Evolutionary conservation across 1,140 invertebrate species (phyloP).

Genomic region (Nilaparvata lugens): DNA sequence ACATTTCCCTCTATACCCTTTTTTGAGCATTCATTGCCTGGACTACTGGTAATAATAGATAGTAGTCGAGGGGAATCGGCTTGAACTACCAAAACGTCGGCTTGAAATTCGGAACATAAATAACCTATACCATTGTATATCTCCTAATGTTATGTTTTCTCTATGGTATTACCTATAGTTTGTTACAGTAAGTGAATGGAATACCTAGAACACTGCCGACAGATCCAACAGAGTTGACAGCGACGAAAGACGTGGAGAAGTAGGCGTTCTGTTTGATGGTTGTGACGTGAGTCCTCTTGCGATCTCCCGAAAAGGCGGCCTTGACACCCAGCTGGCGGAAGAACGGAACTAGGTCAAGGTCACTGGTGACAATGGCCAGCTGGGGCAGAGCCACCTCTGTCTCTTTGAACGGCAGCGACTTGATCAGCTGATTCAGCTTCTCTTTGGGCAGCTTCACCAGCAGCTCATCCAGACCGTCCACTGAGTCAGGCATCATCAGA

Average conservation of each 20-base stretch:
- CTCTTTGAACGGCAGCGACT: constrained; percentile 22
- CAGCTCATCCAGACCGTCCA: constrained; percentile 23
- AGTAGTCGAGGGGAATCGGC: no score
- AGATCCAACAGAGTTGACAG: constrained; percentile 31
- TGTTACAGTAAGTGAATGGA: constrained; percentile 2
- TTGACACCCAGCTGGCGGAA: constrained; percentile 25
- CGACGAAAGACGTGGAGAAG: constrained; percentile 31
- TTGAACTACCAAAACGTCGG: no score
- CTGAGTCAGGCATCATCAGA: constrained; percentile 28
- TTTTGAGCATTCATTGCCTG: no score
- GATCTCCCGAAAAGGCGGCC: constrained; percentile 17
- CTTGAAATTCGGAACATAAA: no score
- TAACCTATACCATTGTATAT: no score
- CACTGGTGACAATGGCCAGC: constrained; percentile 26
- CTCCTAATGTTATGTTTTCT: no score
- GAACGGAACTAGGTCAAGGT: constrained; percentile 26
- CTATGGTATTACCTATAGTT: no score
- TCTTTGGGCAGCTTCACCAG: constrained; percentile 24
- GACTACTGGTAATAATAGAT: no score
- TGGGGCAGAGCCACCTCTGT: constrained; percentile 30
- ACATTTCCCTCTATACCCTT: no score
- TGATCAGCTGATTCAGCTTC: constrained; percentile 21
- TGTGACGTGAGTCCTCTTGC: constrained; percentile 14
- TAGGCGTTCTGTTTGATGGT: constrained; percentile 30
- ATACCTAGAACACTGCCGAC: constrained; percentile 23